Conservation (phyloP, 2,113 vertebrate species). For the Ptychochromis oligacanthus region DNA sequence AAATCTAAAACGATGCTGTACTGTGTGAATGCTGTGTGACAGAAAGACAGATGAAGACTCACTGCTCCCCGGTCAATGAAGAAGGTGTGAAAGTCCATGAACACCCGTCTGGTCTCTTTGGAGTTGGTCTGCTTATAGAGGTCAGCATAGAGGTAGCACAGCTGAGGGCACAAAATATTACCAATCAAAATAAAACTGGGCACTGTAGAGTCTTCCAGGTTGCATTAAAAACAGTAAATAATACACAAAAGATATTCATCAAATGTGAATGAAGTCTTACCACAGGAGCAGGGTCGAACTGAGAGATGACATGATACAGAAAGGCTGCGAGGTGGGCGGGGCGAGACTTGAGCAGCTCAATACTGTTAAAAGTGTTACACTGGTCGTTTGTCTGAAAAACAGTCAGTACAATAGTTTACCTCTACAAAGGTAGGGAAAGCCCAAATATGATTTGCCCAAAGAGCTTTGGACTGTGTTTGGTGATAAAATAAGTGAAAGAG, state of each 20-base stretch:
- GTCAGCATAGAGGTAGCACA: constrained; percentile 97
- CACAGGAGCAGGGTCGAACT: constrained; percentile 95
- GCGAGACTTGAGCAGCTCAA: constrained; percentile 92
- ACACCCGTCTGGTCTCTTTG: constrained; percentile 96
- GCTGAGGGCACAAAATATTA: constrained; percentile 68
- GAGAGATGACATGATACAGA: constrained; percentile 95
- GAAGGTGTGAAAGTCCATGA: constrained; percentile 90
- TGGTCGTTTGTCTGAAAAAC: constrained; percentile 90
- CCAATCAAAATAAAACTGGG: not conserved
- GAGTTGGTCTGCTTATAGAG: constrained; percentile 96
- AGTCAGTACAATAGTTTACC: not conserved
- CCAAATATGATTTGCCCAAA: too few relatives aligned
- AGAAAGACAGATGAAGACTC: constrained; percentile 64
- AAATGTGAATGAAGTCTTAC: constrained; percentile 74
- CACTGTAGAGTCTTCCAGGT: not conserved
- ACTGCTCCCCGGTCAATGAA: constrained; percentile 94
- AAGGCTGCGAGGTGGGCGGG: constrained; percentile 96
- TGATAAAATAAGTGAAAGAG: not conserved
- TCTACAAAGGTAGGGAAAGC: too few relatives aligned
- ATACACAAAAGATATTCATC: not conserved
- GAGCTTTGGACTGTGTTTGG: too few relatives aligned
- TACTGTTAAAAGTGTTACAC: constrained; percentile 95
- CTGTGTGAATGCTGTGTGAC: not conserved
- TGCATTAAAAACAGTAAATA: not conserved
- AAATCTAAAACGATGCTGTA: not conserved